These are phyloP conservation scores for Calephelis nemesis DNA, from an alignment of 1,140 invertebrate genomes.

Conservation along the genomic window DNA sequence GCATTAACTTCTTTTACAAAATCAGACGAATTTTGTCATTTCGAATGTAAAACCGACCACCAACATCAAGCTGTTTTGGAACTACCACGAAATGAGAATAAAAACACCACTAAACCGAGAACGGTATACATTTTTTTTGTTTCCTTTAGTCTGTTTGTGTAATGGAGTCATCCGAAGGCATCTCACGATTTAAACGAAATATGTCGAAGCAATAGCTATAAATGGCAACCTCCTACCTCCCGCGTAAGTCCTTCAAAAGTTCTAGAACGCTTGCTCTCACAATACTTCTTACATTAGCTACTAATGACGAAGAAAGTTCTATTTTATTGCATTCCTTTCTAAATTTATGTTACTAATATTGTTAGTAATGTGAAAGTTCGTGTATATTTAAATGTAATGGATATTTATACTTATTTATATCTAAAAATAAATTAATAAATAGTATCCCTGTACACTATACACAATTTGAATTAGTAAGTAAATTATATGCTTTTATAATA, in stretches of 20 bases:
- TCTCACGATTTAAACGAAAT: constrained; percentile 30
- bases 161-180: constrained; percentile 23
- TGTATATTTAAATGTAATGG: no score
- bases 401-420: no score
- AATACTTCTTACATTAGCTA: neutral
- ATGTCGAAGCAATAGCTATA: constrained; percentile 23
- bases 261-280: neutral
- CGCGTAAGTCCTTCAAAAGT: constrained; percentile 4
- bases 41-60: constrained; percentile 23
- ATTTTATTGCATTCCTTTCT: no score
- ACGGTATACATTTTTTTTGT: constrained; percentile 25
- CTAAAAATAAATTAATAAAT: no score
- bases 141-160: constrained; percentile 24
- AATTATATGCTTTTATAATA: no score
- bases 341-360: no score
- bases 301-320: no score
- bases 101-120: constrained; percentile 26
- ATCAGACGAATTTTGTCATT: constrained; percentile 8
- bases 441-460: no score
- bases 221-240: constrained; percentile 10
- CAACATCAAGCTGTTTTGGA: constrained; percentile 25
- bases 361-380: no score
- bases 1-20: constrained; percentile 3
- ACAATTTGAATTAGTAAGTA: no score
- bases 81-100: constrained; percentile 26